Conservation (phyloP, 2,797 vertebrate genomes). For the Enteromius radiatus region DNA sequence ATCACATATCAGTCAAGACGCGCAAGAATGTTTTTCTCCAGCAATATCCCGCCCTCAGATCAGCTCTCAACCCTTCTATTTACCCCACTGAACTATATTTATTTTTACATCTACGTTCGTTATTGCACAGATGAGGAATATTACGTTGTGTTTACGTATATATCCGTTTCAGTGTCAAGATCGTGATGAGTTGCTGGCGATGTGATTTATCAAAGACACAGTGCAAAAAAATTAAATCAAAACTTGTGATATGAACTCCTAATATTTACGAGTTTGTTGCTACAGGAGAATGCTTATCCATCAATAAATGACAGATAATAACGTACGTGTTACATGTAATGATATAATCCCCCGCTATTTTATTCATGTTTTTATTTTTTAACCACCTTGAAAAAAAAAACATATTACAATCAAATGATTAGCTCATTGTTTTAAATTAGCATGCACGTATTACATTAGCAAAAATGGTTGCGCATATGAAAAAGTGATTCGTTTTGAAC, state of each 20-base stretch:
- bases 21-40: neutral
- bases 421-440: neutral
- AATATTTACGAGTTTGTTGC: neutral
- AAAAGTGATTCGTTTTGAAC: neutral
- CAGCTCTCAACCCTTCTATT: neutral
- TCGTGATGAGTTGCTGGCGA: constrained; percentile 5
- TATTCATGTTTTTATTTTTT: neutral
- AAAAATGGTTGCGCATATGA: neutral
- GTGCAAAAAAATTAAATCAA: neutral
- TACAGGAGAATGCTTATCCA: neutral
- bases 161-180: constrained; percentile 24
- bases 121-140: constrained; percentile 14
- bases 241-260: neutral
- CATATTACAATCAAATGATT: neutral
- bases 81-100: neutral
- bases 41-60: neutral
- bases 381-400: neutral
- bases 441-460: neutral
- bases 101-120: neutral
- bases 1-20: neutral
- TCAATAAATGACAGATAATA: neutral
- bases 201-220: neutral
- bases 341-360: neutral
- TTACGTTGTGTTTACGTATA: constrained; percentile 15
- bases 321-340: neutral